Conservation (phyloP, 2,888 invertebrate genomes). For the Lochmaea crataegi region DNA sequence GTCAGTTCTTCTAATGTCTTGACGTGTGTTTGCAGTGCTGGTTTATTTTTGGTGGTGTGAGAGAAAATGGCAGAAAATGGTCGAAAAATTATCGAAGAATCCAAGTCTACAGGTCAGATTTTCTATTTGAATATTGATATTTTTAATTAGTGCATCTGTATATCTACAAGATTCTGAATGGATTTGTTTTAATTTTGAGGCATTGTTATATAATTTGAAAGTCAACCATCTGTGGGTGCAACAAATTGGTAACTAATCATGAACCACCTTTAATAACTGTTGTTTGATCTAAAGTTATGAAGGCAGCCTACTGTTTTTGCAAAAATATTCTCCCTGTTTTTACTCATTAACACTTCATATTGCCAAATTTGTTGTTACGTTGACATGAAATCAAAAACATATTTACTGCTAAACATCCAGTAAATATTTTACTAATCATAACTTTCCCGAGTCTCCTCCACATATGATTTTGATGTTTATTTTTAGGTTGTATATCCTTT, state of each 20-base stretch:
- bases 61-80: slow-evolving; percentile 66
- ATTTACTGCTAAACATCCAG: slow-evolving; percentile 3
- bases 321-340: neutral
- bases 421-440: slow-evolving; percentile 6
- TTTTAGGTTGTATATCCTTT: slow-evolving; percentile 4
- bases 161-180: slow-evolving; percentile 31
- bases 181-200: slow-evolving; percentile 45
- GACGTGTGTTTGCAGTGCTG: slow-evolving; percentile 47
- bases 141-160: slow-evolving; percentile 19
- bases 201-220: slow-evolving; percentile 63
- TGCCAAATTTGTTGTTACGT: slow-evolving; percentile 1
- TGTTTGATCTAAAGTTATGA: slow-evolving; percentile 32
- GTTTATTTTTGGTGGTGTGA: slow-evolving; percentile 46
- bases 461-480: slow-evolving; percentile 9
- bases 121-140: slow-evolving; percentile 38
- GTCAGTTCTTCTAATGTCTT: slow-evolving; percentile 45
- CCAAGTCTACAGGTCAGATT: slow-evolving; percentile 63
- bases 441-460: neutral
- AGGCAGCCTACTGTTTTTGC: neutral
- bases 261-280: slow-evolving; percentile 25
- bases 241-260: slow-evolving; percentile 38
- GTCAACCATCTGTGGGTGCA: slow-evolving; percentile 63
- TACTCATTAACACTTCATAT: neutral
- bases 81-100: slow-evolving; percentile 63
- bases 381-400: slow-evolving; percentile 4